Base-by-base conservation (phyloP, 2,113 vertebrate species). In the Toxotes chatareus region DNA sequence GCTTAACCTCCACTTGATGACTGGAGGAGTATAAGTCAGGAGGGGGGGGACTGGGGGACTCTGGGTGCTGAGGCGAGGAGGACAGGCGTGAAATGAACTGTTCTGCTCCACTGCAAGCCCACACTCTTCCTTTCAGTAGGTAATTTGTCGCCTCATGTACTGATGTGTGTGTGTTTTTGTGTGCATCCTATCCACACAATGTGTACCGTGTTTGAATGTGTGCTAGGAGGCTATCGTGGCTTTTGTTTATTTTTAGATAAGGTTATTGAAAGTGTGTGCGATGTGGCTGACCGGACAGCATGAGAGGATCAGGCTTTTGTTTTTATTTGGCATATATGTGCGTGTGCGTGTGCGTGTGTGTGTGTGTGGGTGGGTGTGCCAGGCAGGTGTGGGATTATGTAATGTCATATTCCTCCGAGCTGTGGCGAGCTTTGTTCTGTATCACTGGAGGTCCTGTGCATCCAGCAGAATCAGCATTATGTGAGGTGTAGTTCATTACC, bases 31-130 rank as follows among this genome's bases (percentile, higher is more conserved):
- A 67, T 66, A 74, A 73, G 84, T 13, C 32, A 67, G 59, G 60
- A 31, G 69, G 9, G 46, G 68, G 47, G 65, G 79, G 47, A 32
- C 53, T 67, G 32, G 76, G 82, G 82, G 71, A 83, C 63, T 62
- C 57, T 60, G 89, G 92, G 87, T 80, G 89, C 96, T 96, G 97
- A 96, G 96, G 94, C 94, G 90, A 95, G 94, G 96, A 97, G 97
- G 98, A 98, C 97, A 99, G 95, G 96, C 97, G 96, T 98, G 97
- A 99, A 99, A 99, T 99, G 97, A 99, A 98, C 97, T 98, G 97
- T 99, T 99, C 97, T 97, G 96, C 97, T 97, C 96, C 97, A 96
- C 95, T 96, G 98, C 95, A 91, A 95, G 91, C 94, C 94, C 94
- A 95, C 95, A 96, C 97, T 97, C 96, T 97, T 97, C 96, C 96